These are phyloP conservation scores for Aromia moschata DNA, from an alignment of 2,888 invertebrate species.

Conservation along the genomic window DNA sequence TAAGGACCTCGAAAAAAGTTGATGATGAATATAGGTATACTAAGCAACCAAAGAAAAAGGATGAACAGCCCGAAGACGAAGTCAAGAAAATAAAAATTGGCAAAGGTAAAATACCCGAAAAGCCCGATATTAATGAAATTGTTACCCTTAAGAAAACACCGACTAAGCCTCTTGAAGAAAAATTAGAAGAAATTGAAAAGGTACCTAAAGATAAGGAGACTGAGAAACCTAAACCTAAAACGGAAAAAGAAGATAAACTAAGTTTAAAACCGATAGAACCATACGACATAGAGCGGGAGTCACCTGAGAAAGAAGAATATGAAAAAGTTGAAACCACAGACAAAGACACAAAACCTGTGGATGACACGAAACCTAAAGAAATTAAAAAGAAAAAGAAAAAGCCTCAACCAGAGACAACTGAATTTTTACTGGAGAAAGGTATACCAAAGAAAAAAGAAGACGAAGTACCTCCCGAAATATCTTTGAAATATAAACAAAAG, in stretches of 20 bases:
- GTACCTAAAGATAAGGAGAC: constrained; percentile 45
- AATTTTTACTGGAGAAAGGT: constrained; percentile 48
- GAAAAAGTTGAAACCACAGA: constrained; percentile 35
- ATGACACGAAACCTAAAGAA: constrained; percentile 55
- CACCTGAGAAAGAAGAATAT: constrained; percentile 60
- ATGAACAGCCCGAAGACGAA: constrained; percentile 47
- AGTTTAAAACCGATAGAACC: constrained; percentile 44
- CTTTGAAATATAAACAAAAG: constrained; percentile 57
- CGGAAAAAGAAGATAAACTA: constrained; percentile 27
- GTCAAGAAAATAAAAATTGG: constrained; percentile 56
- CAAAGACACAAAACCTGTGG: constrained; percentile 44
- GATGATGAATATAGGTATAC: constrained; percentile 61
- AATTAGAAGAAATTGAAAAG: constrained; percentile 55
- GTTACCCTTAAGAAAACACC: constrained; percentile 67
- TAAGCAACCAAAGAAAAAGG: constrained; percentile 52
- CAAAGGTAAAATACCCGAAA: constrained; percentile 64
- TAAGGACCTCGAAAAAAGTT: constrained; percentile 57
- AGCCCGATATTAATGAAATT: constrained; percentile 60
- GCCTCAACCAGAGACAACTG: constrained; percentile 47
- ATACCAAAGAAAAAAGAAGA: constrained; percentile 52
- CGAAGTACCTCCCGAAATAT: constrained; percentile 60
- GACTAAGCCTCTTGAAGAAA: constrained; percentile 57
- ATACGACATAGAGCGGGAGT: constrained; percentile 54
- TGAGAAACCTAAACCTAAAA: constrained; percentile 28
- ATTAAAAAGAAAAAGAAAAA: constrained; percentile 50